Evolutionary conservation across 2,888 invertebrate species (phyloP).

Genomic region (Capitulum mitella): DNA sequence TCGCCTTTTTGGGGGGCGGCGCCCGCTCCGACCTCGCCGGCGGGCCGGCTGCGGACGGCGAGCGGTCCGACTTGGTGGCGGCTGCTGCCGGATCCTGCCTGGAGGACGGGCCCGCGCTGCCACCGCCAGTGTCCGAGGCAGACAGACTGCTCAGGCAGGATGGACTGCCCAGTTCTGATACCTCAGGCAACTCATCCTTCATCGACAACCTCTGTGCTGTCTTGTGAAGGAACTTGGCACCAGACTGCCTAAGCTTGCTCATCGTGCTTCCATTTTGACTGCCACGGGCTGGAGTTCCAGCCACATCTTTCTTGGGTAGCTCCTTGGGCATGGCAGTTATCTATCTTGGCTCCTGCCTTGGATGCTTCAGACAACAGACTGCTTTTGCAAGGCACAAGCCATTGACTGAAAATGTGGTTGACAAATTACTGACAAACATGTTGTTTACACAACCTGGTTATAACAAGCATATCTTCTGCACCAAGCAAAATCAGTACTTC

Average conservation of each 20-base stretch:
- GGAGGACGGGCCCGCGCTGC: neutral
- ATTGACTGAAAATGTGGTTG: too few relatives aligned
- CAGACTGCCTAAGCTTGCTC: constrained; percentile 6
- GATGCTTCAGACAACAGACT: too few relatives aligned
- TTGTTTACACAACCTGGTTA: too few relatives aligned
- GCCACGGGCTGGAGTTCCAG: neutral
- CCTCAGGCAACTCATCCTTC: neutral
- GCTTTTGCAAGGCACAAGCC: too few relatives aligned
- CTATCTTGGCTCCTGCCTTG: too few relatives aligned
- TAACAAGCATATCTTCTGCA: too few relatives aligned
- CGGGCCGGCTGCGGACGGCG: neutral
- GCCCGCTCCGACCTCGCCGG: too few relatives aligned
- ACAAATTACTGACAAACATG: too few relatives aligned
- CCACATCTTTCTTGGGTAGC: neutral
- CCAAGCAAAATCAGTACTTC: too few relatives aligned
- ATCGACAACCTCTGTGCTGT: neutral
- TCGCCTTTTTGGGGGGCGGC: neutral
- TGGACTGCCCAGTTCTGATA: neutral
- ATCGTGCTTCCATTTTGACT: neutral
- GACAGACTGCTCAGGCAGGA: neutral
- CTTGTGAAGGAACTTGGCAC: neutral
- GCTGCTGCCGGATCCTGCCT: neutral
- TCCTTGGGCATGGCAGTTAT: constrained; percentile 10
- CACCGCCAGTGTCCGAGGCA: neutral
- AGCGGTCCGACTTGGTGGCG: neutral